A percentile compares a stretch with the other conserved stretches of the same genome.
These are phyloP conservation scores for Cenopis cana DNA, from an alignment of 2,888 invertebrate species.

Conservation along the genomic window DNA sequence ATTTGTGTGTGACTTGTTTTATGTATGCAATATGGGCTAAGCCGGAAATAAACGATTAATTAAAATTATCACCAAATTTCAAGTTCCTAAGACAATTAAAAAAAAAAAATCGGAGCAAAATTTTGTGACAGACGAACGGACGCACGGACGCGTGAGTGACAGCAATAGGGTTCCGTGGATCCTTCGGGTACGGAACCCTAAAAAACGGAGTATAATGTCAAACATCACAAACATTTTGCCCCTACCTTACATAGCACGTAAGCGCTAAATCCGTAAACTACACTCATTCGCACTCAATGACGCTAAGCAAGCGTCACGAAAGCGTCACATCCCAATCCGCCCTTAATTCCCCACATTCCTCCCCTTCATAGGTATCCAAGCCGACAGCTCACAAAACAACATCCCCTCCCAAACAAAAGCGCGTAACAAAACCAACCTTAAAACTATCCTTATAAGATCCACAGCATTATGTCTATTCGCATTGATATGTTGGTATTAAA, in stretches of 20 bases:
- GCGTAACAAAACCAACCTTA: background rate
- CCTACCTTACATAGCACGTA: background rate
- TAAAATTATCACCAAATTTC: no score
- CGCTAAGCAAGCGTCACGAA: constrained; percentile 37
- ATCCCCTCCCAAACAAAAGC: background rate
- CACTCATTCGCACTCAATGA: constrained; percentile 39
- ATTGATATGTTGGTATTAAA: constrained; percentile 8
- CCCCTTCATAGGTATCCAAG: constrained; percentile 62
- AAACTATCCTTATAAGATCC: background rate
- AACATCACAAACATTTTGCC: background rate
- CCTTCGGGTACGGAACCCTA: no score
- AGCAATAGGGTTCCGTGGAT: no score
- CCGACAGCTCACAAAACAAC: constrained; percentile 50
- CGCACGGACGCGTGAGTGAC: no score
- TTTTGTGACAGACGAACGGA: no score
- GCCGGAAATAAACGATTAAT: no score
- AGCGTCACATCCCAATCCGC: constrained; percentile 45
- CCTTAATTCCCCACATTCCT: constrained; percentile 56
- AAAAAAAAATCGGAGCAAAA: no score
- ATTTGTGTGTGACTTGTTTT: no score
- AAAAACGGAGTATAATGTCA: no score
- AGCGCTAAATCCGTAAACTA: constrained; percentile 22
- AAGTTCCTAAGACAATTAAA: no score
- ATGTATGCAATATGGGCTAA: no score
- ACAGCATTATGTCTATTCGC: background rate